Percentiles rank a stretch among this genome's conserved stretches.
phyloP scores from a whole-genome alignment of 2,888 invertebrate genomes.

The Agelastica alni region DNA sequence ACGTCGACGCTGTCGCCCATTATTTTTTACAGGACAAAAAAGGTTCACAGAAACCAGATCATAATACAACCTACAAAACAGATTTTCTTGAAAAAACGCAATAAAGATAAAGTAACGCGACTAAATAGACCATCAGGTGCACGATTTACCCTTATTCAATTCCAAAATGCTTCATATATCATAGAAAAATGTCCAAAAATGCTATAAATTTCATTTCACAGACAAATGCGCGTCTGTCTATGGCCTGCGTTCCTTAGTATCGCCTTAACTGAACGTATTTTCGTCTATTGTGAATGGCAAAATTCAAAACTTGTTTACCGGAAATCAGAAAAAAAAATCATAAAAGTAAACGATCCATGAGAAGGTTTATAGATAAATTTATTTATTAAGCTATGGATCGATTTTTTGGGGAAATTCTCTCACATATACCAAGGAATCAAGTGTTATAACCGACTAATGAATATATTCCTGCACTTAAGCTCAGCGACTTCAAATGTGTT shows the following conservation, averaged over 20 bases:
- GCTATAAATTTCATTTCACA: constrained; percentile 24
- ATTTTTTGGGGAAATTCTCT: too few species aligned
- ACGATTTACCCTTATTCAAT: constrained; percentile 15
- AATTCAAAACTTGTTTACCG: constrained; percentile 16
- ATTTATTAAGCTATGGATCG: background rate
- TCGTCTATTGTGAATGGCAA: constrained; percentile 18
- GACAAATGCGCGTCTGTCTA: constrained; percentile 11
- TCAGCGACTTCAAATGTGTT: too few species aligned
- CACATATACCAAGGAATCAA: too few species aligned
- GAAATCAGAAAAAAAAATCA: constrained; percentile 9
- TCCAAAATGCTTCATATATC: constrained; percentile 11
- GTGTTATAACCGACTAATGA: too few species aligned
- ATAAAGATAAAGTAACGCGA: constrained; percentile 11
- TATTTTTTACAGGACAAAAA: background rate
- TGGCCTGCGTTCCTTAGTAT: constrained; percentile 2
- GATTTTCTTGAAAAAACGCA: background rate
- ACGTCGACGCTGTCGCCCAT: too few species aligned
- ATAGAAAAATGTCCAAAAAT: constrained; percentile 22
- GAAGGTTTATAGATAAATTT: background rate
- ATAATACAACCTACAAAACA: background rate
- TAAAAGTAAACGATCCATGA: constrained; percentile 9
- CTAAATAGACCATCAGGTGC: constrained; percentile 8
- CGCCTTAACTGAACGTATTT: constrained; percentile 18
- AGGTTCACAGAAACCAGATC: background rate
- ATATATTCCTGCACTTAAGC: too few species aligned